These are phyloP conservation scores for Drosophila koepferae DNA, from an alignment of 2,888 invertebrate species.

Conservation along the genomic window DNA sequence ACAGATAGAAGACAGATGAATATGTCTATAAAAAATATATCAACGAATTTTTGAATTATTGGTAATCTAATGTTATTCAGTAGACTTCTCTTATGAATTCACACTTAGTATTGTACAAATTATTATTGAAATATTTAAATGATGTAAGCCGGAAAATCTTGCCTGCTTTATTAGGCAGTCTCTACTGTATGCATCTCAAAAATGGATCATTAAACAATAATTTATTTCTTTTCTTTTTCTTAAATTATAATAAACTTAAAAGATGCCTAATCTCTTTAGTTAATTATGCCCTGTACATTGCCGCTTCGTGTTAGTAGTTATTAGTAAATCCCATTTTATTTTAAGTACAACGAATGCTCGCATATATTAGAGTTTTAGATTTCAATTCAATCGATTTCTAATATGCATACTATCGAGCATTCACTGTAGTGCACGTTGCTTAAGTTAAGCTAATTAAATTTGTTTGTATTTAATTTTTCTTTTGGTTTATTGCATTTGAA, in stretches of 20 bases:
- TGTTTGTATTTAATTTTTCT: constrained; percentile 20
- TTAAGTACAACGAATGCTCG: constrained; percentile 13
- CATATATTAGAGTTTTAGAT: not conserved
- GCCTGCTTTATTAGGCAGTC: not conserved
- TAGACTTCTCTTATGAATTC: not conserved
- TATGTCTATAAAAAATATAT: not conserved
- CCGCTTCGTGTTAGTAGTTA: constrained; percentile 41
- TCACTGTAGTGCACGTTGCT: constrained; percentile 9
- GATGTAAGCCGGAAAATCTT: not conserved
- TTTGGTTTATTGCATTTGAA: constrained; percentile 56
- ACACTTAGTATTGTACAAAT: not conserved
- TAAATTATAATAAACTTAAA: not conserved
- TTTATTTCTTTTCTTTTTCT: not conserved
- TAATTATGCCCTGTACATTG: constrained; percentile 31
- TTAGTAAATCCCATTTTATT: constrained; percentile 21
- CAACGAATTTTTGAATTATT: not conserved
- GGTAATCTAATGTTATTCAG: not conserved
- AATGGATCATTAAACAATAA: not conserved
- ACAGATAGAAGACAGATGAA: not conserved
- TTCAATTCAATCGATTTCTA: not conserved
- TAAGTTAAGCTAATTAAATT: constrained; percentile 37
- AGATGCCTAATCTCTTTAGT: not conserved
- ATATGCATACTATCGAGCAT: not conserved
- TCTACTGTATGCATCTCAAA: not conserved
- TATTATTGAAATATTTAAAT: not conserved